Base-by-base conservation (phyloP, 2,888 invertebrate species). In the Chloroclysta siterata region DNA sequence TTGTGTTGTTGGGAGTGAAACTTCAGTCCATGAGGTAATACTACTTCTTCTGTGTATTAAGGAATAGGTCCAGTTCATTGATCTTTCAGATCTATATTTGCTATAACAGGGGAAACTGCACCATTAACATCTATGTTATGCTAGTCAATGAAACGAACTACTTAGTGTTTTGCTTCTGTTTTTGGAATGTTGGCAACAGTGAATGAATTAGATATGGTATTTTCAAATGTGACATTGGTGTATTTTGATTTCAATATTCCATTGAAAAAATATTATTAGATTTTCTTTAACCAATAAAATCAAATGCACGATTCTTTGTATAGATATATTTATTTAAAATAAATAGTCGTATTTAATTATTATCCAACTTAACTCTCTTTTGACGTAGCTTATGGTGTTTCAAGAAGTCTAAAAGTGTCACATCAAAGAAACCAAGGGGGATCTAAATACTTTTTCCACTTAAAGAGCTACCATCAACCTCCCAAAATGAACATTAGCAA, bases 401-500 rank as follows among this genome's bases (percentile, higher is more conserved):
- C 55, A 54, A 57, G 65, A 62, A 69, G 36, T 69, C 53, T 55
- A 60, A 65, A 72, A 70, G 66, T 74, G 68, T 65, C 60, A 78
- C 80, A 78, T 82, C 81, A 84, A 83, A 82, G 80, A 68, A 65
- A 64, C 63, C 41, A 63, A 66, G 72, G 0, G 36, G 67, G 70
- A 67, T 70, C 63, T 70, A 69, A 75, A 75, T 65, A 75, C 71
- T 79, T 84, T 82, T 85, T 82, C 82, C 73, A 65, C 69, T 76
- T 75, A 81, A 79, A 78, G 71, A 74, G 71, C 72, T 68, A 74
- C 73, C 74, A 69, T 77, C 71, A 74, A 75, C 76, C 79, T 78
- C 76, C 80, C 77, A 77, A 85, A 88, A 85, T 78, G 83, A 78
- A 78, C 85, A 89, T 90, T 90, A 88, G 87, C 90, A 85, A 78